phyloP scores from a whole-genome alignment of 2,113 vertebrate species.

The Glaucidium brasilianum region DNA sequence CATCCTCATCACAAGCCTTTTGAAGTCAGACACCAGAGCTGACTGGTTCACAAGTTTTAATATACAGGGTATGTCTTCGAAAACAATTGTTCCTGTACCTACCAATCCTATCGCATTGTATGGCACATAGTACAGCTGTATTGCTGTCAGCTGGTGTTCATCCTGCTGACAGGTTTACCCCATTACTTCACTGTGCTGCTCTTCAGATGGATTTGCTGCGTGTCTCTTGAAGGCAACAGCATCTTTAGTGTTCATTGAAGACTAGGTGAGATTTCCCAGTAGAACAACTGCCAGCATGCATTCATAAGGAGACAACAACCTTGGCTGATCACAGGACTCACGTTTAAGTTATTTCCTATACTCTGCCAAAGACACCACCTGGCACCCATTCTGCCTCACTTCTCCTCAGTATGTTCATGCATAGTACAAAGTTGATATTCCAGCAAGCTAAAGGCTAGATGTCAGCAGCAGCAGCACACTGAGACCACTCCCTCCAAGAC shows the following conservation, averaged over 20 bases:
- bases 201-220: neutral
- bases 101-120: neutral
- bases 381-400: neutral
- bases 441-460: neutral
- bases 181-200: neutral
- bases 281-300: neutral
- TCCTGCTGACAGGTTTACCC: neutral
- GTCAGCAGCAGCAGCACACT: neutral
- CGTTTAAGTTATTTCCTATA: neutral
- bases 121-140: neutral
- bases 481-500: neutral
- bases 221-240: neutral
- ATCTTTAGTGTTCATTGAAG: neutral
- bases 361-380: too few species aligned
- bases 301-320: neutral
- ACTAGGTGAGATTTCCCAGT: neutral
- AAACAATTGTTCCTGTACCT: neutral
- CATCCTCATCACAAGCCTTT: neutral
- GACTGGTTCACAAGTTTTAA: neutral
- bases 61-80: neutral
- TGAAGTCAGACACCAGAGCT: neutral
- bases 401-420: neutral
- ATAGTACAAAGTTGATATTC: neutral
- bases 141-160: neutral
- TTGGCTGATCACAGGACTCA: neutral